Evolutionary conservation across 2,888 invertebrate genomes (phyloP).

Genomic region (Lasioglossum lativentre): DNA sequence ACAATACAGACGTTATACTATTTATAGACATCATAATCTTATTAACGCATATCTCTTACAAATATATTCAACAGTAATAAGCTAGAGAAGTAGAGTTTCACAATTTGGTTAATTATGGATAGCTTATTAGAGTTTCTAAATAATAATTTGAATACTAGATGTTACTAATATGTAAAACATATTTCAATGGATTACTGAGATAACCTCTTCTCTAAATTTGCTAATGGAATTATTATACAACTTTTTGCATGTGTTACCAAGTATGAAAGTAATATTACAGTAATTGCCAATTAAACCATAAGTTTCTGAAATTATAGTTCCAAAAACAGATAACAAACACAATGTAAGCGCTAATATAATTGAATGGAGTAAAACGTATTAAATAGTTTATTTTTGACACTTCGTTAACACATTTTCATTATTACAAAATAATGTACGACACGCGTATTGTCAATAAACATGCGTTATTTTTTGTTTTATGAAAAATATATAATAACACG

Average conservation of each 20-base stretch:
- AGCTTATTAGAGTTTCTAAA: not conserved
- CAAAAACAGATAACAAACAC: not conserved
- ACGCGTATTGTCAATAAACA: conserved; percentile 22
- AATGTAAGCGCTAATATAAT: not conserved
- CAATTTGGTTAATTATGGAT: not conserved
- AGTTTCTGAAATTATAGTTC: not conserved
- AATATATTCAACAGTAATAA: not conserved
- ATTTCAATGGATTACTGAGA: not conserved
- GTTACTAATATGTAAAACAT: not conserved
- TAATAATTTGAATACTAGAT: not conserved
- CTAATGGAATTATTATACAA: not conserved
- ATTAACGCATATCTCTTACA: not conserved
- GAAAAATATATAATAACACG: conserved; percentile 27
- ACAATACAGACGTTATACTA: not conserved
- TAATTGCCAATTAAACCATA: not conserved
- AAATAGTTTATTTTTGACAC: conserved; percentile 9
- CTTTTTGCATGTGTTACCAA: not conserved
- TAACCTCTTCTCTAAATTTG: conserved; percentile 35
- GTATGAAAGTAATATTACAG: not conserved
- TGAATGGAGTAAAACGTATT: not conserved
- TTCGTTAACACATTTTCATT: conserved; percentile 2
- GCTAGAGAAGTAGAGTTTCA: not conserved
- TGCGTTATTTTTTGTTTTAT: conserved; percentile 24
- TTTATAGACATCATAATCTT: not conserved
- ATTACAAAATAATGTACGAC: not conserved